These are phyloP conservation scores for Drosophila willistoni DNA, from an alignment of 1,140 invertebrate species.

Conservation along the genomic window DNA sequence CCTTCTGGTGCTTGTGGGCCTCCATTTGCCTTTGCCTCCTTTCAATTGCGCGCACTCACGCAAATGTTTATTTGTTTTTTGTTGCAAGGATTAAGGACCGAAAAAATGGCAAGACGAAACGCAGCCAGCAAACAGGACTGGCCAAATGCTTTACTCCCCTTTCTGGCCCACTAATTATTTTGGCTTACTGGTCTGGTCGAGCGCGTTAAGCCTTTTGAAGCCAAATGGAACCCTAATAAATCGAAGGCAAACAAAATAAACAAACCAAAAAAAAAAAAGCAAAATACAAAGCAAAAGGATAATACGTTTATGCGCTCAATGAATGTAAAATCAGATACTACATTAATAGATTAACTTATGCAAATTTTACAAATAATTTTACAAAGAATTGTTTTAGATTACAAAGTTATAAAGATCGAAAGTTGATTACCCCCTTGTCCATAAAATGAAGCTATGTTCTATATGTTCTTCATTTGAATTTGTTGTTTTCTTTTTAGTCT, in stretches of 20 bases:
- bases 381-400: background rate
- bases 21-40: background rate
- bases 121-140: constrained; percentile 25
- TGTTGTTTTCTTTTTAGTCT: background rate
- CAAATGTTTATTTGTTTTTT: constrained; percentile 48
- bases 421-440: background rate
- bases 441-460: background rate
- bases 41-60: constrained; percentile 49
- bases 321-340: constrained; percentile 60
- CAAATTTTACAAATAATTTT: background rate
- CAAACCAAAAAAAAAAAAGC: constrained; percentile 29
- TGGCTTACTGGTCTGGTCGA: constrained; percentile 47
- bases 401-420: background rate
- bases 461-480: background rate
- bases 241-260: constrained; percentile 22
- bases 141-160: constrained; percentile 11
- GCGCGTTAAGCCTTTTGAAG: constrained; percentile 57
- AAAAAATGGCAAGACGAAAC: constrained; percentile 22
- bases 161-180: constrained; percentile 68
- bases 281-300: constrained; percentile 44
- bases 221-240: constrained; percentile 27
- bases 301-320: constrained; percentile 54
- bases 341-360: constrained; percentile 8
- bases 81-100: constrained; percentile 29
- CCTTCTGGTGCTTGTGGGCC: background rate